Evolutionary conservation across 2,113 vertebrate species (phyloP), one percentile per base, ranked within the genome.

Genomic region (Semicossyphus pulcher): DNA sequence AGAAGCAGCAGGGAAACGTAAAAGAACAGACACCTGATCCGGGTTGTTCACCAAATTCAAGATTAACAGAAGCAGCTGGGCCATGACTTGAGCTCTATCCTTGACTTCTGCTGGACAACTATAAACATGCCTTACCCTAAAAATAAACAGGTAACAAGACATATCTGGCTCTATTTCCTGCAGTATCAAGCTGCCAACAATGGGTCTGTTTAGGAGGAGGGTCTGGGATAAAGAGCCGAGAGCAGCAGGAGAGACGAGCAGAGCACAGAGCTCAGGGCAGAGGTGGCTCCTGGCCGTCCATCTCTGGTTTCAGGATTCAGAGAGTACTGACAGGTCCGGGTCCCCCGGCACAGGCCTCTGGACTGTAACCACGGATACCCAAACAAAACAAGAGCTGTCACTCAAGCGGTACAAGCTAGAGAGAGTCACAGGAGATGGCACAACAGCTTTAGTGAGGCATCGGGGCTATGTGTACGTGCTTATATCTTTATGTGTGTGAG

Each of bases 301-400:
- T n/a, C n/a, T n/a, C n/a, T n/a, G n/a, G n/a, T n/a, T n/a, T n/a
- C n/a, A n/a, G n/a, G n/a, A n/a, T n/a, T n/a, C n/a, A n/a, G n/a
- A n/a, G n/a, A n/a, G n/a, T n/a, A n/a, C n/a, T n/a, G n/a, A n/a
- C n/a, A n/a, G n/a, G n/a, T n/a, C n/a, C n/a, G n/a, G n/a, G n/a
- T n/a, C n/a, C n/a, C n/a, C n/a, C n/a, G n/a, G n/a, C n/a, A n/a
- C n/a, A n/a, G n/a, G n/a, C n/a, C n/a, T n/a, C n/a, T n/a, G n/a
- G n/a, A n/a, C n/a, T n/a, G n/a, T n/a, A n/a, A n/a, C n/a, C n/a
- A n/a, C n/a, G n/a, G n/a, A n/a, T n/a, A 92, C 84, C 75, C 88
- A 87, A 84, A n/a, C n/a, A n/a, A n/a, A n/a, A n/a, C n/a, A n/a
- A 77, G 89, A 89, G 82, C 91, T 77, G 89, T 89, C 52, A 89